A percentile compares a stretch with the other conserved stretches of the same genome.
Conservation (phyloP, 2,113 vertebrate species). For the Ctenomys sociabilis region DNA sequence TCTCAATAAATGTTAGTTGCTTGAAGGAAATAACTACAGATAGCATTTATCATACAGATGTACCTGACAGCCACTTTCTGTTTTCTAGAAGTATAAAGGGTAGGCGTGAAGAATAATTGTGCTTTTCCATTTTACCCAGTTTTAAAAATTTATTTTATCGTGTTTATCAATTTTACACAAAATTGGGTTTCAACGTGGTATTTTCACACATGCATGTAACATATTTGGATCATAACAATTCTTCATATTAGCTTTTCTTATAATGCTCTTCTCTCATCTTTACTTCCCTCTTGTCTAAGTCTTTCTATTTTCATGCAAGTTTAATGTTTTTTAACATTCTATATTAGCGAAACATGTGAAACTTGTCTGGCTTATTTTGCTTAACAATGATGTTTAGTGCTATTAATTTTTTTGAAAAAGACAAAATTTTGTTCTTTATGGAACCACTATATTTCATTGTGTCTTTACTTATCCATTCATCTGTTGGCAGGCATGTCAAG, state of each 20-base stretch:
- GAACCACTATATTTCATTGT: background rate
- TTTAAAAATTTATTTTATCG: background rate
- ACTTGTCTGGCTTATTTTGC: background rate
- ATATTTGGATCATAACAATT: background rate
- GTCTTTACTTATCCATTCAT: background rate
- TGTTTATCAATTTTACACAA: background rate
- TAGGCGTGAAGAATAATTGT: background rate
- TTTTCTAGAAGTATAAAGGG: background rate
- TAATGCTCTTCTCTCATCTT: background rate
- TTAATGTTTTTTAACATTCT: background rate
- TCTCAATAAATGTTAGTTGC: background rate
- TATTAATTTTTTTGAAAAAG: background rate
- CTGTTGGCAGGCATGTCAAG: background rate
- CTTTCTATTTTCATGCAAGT: background rate
- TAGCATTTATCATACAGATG: slow-evolving; percentile 23
- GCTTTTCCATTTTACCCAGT: background rate
- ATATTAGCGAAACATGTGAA: background rate
- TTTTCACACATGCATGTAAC: background rate
- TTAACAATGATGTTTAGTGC: background rate
- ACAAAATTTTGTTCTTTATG: background rate
- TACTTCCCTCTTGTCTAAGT: background rate
- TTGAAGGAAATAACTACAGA: background rate
- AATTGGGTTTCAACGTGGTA: background rate
- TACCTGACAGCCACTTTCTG: background rate
- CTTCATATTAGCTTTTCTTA: background rate